These are phyloP conservation scores for Meganola albula DNA, from an alignment of 2,888 invertebrate species.

Conservation along the genomic window DNA sequence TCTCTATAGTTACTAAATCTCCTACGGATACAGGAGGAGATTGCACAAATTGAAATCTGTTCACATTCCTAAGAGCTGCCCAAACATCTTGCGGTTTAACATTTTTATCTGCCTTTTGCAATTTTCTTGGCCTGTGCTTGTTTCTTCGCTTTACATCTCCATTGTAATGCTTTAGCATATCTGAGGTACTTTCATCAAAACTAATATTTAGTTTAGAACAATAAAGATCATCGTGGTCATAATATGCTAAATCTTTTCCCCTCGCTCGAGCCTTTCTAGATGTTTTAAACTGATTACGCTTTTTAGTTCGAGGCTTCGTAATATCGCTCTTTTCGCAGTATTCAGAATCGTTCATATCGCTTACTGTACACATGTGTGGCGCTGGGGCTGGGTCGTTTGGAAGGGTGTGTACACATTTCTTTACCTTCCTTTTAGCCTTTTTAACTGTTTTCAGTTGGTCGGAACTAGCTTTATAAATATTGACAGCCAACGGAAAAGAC, in stretches of 20 bases:
- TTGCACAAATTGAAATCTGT: conserved; percentile 52
- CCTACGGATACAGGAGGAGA: conserved; percentile 55
- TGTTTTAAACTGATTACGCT: conserved; percentile 30
- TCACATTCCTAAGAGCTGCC: conserved; percentile 58
- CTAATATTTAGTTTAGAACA: conserved; percentile 45
- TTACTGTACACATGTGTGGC: conserved; percentile 53
- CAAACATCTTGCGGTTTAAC: conserved; percentile 50
- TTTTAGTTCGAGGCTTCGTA: conserved; percentile 38
- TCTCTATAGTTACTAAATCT: conserved; percentile 38
- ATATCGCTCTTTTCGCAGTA: conserved; percentile 37
- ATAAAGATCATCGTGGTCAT: conserved; percentile 47
- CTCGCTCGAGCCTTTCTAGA: conserved; percentile 28
- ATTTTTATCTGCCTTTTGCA: conserved; percentile 24
- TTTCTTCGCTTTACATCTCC: conserved; percentile 34
- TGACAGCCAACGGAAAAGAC: conserved; percentile 49
- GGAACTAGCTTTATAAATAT: conserved; percentile 61
- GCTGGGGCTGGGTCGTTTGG: conserved; percentile 43
- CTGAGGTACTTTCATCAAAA: conserved; percentile 51
- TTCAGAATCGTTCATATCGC: conserved; percentile 64
- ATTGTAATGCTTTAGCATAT: conserved; percentile 38
- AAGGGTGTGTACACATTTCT: conserved; percentile 59
- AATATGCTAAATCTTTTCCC: conserved; percentile 39
- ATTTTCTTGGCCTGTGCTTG: conserved; percentile 23
- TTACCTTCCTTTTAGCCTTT: conserved; percentile 41
- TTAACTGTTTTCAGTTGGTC: conserved; percentile 50